Evolutionary conservation across 2,113 vertebrate species (phyloP), one percentile per base, ranked within the genome.

Genomic region (Brienomyrus longianalis): DNA sequence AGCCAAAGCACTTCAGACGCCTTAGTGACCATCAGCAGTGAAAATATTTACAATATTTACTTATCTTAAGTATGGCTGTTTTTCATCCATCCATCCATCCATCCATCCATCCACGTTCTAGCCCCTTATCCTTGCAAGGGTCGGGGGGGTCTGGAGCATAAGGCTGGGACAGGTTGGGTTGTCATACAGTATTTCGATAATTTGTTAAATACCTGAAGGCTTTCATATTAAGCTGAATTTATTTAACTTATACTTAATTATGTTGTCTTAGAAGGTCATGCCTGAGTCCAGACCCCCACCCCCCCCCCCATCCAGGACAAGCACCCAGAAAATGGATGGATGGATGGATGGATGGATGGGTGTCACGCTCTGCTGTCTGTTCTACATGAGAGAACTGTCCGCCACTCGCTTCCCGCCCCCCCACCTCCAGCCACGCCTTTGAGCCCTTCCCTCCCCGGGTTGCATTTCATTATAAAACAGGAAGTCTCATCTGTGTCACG

Each of bases 391-490:
- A n/a, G n/a, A n/a, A n/a, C n/a, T n/a, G n/a, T n/a, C n/a, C n/a
- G n/a, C n/a, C 17, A 31, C 17, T 19, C 5, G 5, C 39, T 1
- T 39, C 1, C 39, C 39, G 39, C 39, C 39, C 39, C 39, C 39
- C 39, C 1, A 1, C 1, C 39, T 39, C 17, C 54, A 1, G 1
- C 21, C 59, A 62, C 7, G 10, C 59, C n/a, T 62, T 27, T n/a
- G 59, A n/a, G 85, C 87, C 74, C 83, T 74, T n/a, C 89, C 89
- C 89, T 84, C 45, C 45, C 23, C 8, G 0, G 9, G 88, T 88
- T 52, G n/a, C 52, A 70, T 90, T 92, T 92, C 90, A 92, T 91
- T 92, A 90, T 89, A 74, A 39, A 91, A 86, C 48, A 83, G 23
- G 77, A 43, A 89, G 89, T 86, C 10, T 88, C 89, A 90, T 90